Base-by-base conservation (phyloP, 2,888 invertebrate genomes). In the Nasonovia ribisnigri region DNA sequence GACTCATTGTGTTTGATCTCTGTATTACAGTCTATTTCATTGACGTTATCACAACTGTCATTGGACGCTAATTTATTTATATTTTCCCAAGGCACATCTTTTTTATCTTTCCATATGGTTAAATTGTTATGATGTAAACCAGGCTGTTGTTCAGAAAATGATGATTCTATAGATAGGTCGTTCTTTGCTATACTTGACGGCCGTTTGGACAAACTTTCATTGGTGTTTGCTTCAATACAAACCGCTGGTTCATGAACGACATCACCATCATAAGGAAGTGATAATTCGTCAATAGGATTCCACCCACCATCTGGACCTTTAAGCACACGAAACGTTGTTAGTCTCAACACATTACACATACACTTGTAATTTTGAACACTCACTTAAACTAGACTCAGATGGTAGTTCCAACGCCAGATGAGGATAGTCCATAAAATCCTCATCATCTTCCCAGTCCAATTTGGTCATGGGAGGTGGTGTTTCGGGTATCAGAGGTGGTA, bases 391-490 rank as follows among this genome's bases (percentile, higher is more conserved):
- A 86, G 86, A 90, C 29, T 93, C 93, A 0, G 93, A 93, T 3
- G 92, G 88, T 26, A 93, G n/a, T 89, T 93, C 93, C 43, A 94
- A 87, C 26, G 67, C 57, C 60, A 92, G 88, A 77, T 86, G 87
- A 20, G 93, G 90, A 43, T 90, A 94, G 57, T 94, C 94, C 54
- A 94, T 90, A 67, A 94, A 94, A 95, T 96, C 96, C 95, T 96
- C 96, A 94, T 97, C 97, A 95, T 97, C 97, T 94, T 97, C 97
- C 94, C 96, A 96, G 46, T 96, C 96, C 94, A 95, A 95, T 95
- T 97, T 97, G 95, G 97, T 97, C 94, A 97, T 96, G 94, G 97
- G 97, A 94, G 97, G 97, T 95, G 97, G 97, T 95, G 97, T 97
- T 94, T 97, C 97, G 95, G 97, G 97, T 95, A 97, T 97, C 95